phyloP scores from a whole-genome alignment of 1,140 invertebrate species.

The Trinorchestia longiramus region DNA sequence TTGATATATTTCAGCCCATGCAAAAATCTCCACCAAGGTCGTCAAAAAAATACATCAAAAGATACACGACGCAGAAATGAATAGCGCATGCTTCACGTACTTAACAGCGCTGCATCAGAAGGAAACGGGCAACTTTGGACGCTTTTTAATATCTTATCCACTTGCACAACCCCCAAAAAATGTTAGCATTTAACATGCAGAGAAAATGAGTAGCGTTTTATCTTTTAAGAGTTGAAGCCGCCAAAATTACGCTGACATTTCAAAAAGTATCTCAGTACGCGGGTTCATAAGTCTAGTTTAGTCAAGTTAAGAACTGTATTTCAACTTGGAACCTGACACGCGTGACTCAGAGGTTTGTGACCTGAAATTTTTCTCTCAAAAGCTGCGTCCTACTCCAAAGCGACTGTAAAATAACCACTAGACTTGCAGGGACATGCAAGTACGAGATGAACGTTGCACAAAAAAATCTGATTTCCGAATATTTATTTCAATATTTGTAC shows the following conservation, averaged over 20 bases:
- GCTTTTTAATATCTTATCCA: too few species aligned
- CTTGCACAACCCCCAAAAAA: not conserved
- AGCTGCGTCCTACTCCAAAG: not conserved
- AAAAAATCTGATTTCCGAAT: not conserved
- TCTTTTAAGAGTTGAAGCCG: not conserved
- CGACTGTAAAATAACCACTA: not conserved
- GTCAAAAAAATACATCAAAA: not conserved
- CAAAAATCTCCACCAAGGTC: not conserved
- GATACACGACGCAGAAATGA: not conserved
- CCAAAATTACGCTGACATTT: not conserved
- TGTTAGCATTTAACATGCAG: not conserved
- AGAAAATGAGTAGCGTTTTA: not conserved
- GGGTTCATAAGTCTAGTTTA: not conserved
- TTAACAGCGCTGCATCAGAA: not conserved
- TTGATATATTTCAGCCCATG: too few species aligned
- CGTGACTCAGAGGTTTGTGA: not conserved
- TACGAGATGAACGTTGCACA: not conserved
- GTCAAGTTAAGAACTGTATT: not conserved
- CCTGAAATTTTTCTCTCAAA: too few species aligned
- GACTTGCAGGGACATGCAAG: not conserved
- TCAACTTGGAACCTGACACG: not conserved
- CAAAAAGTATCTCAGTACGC: not conserved
- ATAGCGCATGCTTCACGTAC: not conserved
- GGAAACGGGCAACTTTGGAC: not conserved
- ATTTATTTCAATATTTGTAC: not conserved